These are phyloP conservation scores for Danio albolineatus DNA, from an alignment of 2,797 vertebrate species.

Conservation along the genomic window DNA sequence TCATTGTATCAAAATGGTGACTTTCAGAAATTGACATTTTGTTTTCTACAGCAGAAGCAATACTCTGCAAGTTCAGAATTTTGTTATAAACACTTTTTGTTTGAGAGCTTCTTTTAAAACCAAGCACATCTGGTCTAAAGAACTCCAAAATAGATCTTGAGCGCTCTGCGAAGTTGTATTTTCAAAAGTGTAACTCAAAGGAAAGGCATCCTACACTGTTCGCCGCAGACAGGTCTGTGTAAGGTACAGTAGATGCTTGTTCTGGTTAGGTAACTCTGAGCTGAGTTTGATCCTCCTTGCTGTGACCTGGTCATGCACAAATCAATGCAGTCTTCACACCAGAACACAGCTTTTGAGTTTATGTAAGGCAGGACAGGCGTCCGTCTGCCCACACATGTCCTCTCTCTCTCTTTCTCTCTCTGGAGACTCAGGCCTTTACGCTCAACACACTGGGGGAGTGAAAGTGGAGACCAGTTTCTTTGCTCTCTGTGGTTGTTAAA, in stretches of 20 bases:
- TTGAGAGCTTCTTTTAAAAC: not conserved
- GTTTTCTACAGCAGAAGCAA: not conserved
- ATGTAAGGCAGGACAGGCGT: conserved; percentile 70
- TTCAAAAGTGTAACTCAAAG: conserved; percentile 22
- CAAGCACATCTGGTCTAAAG: not conserved
- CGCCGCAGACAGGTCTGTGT: conserved; percentile 26
- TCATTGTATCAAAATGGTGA: not conserved
- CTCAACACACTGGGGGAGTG: conserved; percentile 40
- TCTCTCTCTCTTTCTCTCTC: conserved; percentile 56
- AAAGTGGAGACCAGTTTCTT: conserved; percentile 30
- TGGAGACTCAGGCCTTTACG: conserved; percentile 56
- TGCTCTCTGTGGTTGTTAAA: conserved; percentile 31
- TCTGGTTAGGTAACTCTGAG: conserved; percentile 63
- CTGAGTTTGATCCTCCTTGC: conserved; percentile 60
- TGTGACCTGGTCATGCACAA: conserved; percentile 64
- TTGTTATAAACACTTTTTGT: not conserved
- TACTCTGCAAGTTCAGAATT: conserved; percentile 11
- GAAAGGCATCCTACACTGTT: conserved; percentile 4
- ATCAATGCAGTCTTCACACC: conserved; percentile 69
- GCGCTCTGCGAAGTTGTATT: not conserved
- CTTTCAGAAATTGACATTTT: not conserved
- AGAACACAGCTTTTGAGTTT: conserved; percentile 66
- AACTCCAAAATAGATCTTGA: conserved; percentile 3
- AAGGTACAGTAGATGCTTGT: conserved; percentile 29
- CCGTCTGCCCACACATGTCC: conserved; percentile 66